phyloP scores from a whole-genome alignment of 1,140 invertebrate species.

The Nixonia krombeini region DNA sequence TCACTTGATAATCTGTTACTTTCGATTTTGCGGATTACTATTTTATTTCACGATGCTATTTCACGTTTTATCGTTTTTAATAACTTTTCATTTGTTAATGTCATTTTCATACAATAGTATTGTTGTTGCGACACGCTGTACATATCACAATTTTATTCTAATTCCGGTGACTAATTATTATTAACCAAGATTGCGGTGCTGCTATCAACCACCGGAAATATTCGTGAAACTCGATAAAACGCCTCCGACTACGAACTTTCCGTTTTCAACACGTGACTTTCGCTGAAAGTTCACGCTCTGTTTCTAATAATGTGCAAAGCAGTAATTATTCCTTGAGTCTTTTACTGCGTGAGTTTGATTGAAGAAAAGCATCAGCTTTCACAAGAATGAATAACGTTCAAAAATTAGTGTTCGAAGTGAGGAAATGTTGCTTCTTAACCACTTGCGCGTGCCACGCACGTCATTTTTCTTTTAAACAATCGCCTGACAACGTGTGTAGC shows the following conservation, averaged over 20 bases:
- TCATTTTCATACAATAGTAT: not conserved
- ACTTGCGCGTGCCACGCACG: too few relatives aligned
- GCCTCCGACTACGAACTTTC: constrained; percentile 39
- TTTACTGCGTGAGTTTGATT: constrained; percentile 19
- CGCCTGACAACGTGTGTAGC: too few relatives aligned
- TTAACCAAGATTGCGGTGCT: not conserved
- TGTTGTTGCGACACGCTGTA: not conserved
- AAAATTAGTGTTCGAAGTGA: not conserved
- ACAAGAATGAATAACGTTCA: not conserved
- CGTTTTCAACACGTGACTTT: constrained; percentile 48
- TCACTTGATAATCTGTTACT: constrained; percentile 4
- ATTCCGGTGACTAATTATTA: constrained; percentile 1
- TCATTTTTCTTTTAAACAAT: too few relatives aligned
- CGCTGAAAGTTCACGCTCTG: constrained; percentile 48
- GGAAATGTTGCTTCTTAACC: too few relatives aligned
- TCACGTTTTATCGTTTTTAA: too few relatives aligned
- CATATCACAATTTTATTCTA: not conserved
- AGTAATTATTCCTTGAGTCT: constrained; percentile 40
- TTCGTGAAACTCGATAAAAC: constrained; percentile 41
- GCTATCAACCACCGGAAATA: constrained; percentile 25
- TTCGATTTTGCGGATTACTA: too few relatives aligned
- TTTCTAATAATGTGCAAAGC: constrained; percentile 39
- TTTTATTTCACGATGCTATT: too few relatives aligned
- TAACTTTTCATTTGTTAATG: too few relatives aligned
- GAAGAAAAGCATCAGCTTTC: not conserved